Base-by-base conservation (phyloP, 2,888 invertebrate genomes). In the Dryococelus australis region DNA sequence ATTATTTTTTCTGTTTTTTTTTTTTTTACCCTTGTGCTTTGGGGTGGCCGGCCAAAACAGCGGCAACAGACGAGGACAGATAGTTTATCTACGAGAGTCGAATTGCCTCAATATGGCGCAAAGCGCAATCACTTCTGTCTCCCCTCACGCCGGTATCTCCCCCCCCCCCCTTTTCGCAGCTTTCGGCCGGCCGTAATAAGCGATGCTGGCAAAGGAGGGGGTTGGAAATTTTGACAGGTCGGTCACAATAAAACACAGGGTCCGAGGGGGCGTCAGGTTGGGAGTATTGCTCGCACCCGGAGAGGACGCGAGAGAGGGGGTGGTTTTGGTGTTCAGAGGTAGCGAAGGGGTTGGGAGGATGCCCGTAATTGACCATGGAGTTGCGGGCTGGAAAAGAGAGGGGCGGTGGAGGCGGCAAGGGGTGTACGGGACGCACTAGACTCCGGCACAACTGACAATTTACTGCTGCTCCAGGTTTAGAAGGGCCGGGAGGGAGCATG, bases 211-310 rank as follows among this genome's bases (percentile, higher is more conserved):
- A 20, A 24, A n/a, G 8, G 85, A 84, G 84, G 80, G 86, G 79
- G 35, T 83, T n/a, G 51, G 86, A 86, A 81, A 85, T 85, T 87
- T 86, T 88, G 88, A 88, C 88, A 88, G 88, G 87, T 87, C 85
- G 88, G 88, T 87, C 88, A 88, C 88, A 88, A 88, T 88, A 88
- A 88, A 88, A 88, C 88, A 88, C 88, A 87, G 84, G 84, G 65
- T 16, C 65, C 85, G 20, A 35, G 86, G 27, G 85, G 43, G 85
- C 85, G 85, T 24, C 27, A 83, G 8, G 83, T 83, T 83, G 83
- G 83, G 6, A 83, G 83, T 20, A 83, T 24, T 83, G 83, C 24
- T 24, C 84, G 84, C 35, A n/a, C 43, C 43, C 20, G 27, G 13
- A 43, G 12, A 12, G 84, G 1, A n/a, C 2, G 84, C 24, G 10